Evolutionary conservation across 2,888 invertebrate species (phyloP).

Genomic region (Chaitophorus viminalis): DNA sequence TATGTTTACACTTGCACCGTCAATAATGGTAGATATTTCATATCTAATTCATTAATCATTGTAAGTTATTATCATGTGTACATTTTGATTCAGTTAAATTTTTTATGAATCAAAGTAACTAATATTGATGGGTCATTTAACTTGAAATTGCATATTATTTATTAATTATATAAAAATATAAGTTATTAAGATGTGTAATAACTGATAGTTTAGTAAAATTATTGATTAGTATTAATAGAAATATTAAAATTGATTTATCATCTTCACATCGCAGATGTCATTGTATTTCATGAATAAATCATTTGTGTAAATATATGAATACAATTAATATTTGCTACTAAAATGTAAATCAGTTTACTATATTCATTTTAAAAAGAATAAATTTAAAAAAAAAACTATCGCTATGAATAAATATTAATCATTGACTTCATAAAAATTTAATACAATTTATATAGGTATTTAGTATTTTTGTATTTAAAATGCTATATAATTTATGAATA

Average conservation of each 20-base stretch:
- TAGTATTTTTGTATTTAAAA: no score
- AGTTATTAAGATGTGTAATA: background rate
- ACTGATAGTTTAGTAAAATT: background rate
- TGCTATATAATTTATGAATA: no score
- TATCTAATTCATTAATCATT: slow-evolving; percentile 4
- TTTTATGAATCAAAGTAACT: background rate
- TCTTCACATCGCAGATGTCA: background rate
- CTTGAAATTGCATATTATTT: background rate
- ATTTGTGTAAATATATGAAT: background rate
- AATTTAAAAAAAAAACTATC: background rate
- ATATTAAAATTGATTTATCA: background rate
- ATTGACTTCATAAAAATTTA: no score
- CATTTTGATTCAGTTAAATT: background rate
- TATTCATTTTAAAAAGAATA: background rate
- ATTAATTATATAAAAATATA: background rate
- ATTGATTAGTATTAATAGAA: background rate
- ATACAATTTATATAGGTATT: no score
- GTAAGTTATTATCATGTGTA: background rate
- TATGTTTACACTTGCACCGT: slow-evolving; percentile 16
- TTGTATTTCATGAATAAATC: background rate
- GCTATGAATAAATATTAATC: no score
- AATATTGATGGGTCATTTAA: background rate
- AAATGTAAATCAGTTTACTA: background rate
- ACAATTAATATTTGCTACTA: background rate
- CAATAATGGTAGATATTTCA: background rate